Evolutionary conservation across 2,797 vertebrate genomes (phyloP).

Genomic region (Chiloscyllium punctatum): DNA sequence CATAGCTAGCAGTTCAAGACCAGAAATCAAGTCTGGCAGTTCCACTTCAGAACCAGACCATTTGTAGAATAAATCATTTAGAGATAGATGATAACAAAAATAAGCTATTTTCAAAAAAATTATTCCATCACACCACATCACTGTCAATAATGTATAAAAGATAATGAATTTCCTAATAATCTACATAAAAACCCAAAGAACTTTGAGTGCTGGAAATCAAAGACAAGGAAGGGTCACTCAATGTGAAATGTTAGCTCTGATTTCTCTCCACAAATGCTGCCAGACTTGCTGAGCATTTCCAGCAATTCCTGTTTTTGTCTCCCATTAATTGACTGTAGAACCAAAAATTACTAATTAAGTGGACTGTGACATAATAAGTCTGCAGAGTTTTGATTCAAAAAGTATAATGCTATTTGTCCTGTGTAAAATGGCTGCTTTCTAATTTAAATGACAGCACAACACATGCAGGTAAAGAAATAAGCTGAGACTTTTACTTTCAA

Average conservation of each 20-base stretch:
- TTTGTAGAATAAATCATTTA: not conserved
- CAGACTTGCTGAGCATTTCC: no score
- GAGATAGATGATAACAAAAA: not conserved
- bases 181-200: not conserved
- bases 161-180: slow-evolving; percentile 20
- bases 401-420: not conserved
- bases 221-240: no score
- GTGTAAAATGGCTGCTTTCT: not conserved
- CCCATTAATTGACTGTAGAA: not conserved
- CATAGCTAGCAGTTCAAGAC: not conserved
- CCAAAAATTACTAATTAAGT: not conserved
- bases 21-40: not conserved
- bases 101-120: not conserved
- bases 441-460: not conserved
- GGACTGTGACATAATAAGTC: not conserved
- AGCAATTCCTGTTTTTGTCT: not conserved
- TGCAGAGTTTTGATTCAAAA: not conserved
- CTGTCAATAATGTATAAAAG: not conserved
- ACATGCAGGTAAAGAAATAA: not conserved
- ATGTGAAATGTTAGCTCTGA: no score
- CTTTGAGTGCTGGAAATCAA: no score
- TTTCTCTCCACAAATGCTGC: no score
- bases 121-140: not conserved
- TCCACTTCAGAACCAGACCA: no score
- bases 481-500: no score